Evolutionary conservation across 2,888 invertebrate species (phyloP), one percentile per base, ranked within the genome.

Genomic region (Bellardia pandia): DNA sequence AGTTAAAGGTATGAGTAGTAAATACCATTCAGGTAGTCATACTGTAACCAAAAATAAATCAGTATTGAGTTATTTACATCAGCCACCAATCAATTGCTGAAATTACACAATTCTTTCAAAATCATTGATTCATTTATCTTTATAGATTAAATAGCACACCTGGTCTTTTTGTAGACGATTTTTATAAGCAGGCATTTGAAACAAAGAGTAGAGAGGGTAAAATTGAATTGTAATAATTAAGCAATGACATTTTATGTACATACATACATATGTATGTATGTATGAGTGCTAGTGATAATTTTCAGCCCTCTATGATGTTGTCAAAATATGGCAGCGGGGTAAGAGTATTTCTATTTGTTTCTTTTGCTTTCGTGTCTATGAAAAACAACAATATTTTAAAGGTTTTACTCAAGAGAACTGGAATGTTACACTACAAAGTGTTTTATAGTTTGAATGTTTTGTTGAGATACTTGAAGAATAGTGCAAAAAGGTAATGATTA

Each of bases 301-400:
- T 81, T 75, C 74, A 66, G 53, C 80, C 80, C 80, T 80, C 85
- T 40, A n/a, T 58, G 37, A 62, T 80, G 64, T 76, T 85, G 80
- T 80, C 85, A 80, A 80, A 85, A 85, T 80, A 85, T 72, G 40
- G 23, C 64, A 78, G 1, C 23, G 37, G 69, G 78, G 58, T 69
- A 42, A 68, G 11, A 69, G n/a, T 7, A 37, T 37, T 37, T 37
- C 3, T 30, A 14, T 45, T 58, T 23, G 23, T 40, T 30, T 68
- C 68, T 42, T 11, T 45, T 30, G 3, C 1, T 11, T 51, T 4
- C 23, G 23, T 64, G 64, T 37, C 37, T 37, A 37, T 42, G 42
- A 42, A 11, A 2, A 2, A 42, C 3, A 23, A 11, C 9, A 45
- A 42, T 23, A 16, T 42, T 60, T 60, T 1, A 66, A 11, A 1